Evolutionary conservation across 2,888 invertebrate species (phyloP).

Genomic region (Ernsta delagoae): DNA sequence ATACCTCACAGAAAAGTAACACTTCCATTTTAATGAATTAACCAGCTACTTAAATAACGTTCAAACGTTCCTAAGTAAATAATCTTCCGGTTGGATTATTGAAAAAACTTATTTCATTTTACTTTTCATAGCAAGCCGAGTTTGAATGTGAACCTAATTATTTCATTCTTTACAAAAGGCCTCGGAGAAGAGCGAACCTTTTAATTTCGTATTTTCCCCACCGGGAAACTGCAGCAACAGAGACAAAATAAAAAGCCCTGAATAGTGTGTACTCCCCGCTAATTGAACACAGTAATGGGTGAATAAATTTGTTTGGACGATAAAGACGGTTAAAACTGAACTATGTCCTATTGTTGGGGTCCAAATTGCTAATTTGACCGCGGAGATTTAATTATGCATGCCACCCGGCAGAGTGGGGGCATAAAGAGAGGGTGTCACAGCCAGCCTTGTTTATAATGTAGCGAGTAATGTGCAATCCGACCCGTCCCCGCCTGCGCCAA

Average conservation of each 20-base stretch:
- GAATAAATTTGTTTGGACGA: constrained; percentile 78
- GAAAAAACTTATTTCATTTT: constrained; percentile 33
- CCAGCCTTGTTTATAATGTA: constrained; percentile 82
- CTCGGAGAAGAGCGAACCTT: constrained; percentile 41
- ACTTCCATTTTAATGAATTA: too few species aligned
- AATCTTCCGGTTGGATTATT: constrained; percentile 26
- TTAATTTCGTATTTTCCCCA: constrained; percentile 42
- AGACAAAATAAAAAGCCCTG: constrained; percentile 61
- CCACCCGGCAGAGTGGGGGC: constrained; percentile 69
- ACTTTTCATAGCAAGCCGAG: constrained; percentile 38
- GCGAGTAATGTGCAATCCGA: constrained; percentile 78
- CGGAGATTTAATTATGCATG: constrained; percentile 84
- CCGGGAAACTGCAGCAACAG: constrained; percentile 50
- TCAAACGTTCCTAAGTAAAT: constrained; percentile 30
- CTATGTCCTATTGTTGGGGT: constrained; percentile 78
- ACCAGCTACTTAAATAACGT: constrained; percentile 22
- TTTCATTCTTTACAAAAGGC: constrained; percentile 46
- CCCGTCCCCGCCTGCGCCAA: constrained; percentile 63
- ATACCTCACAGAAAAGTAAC: too few species aligned
- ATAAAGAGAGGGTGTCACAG: constrained; percentile 77
- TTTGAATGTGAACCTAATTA: constrained; percentile 50
- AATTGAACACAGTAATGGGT: constrained; percentile 74
- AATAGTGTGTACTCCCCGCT: constrained; percentile 59
- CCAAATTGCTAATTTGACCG: constrained; percentile 81
- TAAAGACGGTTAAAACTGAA: constrained; percentile 79